Evolutionary conservation across 37 sponge, comb jelly and placozoan species (phyloP), one percentile per base, ranked within the genome.

Genomic region (Chondrilla cf. caribensis): DNA sequence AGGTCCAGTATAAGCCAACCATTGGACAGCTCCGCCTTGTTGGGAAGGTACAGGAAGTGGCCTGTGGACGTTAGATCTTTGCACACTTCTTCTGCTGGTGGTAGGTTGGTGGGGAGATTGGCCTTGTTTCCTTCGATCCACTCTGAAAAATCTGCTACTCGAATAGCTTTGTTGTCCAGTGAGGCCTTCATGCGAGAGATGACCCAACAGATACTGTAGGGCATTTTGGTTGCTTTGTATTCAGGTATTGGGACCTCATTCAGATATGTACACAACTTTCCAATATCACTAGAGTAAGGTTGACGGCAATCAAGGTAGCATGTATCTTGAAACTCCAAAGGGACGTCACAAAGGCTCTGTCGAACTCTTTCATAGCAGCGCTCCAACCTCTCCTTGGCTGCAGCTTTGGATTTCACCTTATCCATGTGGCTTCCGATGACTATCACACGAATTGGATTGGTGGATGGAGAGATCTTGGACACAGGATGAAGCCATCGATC

Each of bases 1-100:
- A 73, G 76, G 19, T 73, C 22, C 44, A 73, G 43, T 19, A 73
- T 25, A 0, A 73, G 76, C 76, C 76, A 73, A 73, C 76, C 44
- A 2, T 73, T 73, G 22, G 44, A 43, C 19, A 43, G 11, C 2
- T 40, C 76, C 6, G 1, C 44, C 2, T 73, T 73, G n/a, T 40
- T 3, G 8, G 41, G 44, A 8, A 73, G 22, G 25, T 43, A 73
- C 41, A 73, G 43, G 41, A 38, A 32, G 36, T 73, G 76, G 31
- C 76, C 76, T 39, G 76, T 39, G 43, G 44, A 37, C 0, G 76
- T 41, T n/a, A 73, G 76, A 40, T 73, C 44, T 42, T 40, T 37
- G 36, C 76, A 73, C 2, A 73, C 44, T 37, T 40, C 76, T 43
- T 39, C 41, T 43, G 44, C 38, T 32, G 41, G 44, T 73, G 76